Evolutionary conservation across 64 coral and sea anemone species (phyloP).

Genomic region (Platygyra sinensis): DNA sequence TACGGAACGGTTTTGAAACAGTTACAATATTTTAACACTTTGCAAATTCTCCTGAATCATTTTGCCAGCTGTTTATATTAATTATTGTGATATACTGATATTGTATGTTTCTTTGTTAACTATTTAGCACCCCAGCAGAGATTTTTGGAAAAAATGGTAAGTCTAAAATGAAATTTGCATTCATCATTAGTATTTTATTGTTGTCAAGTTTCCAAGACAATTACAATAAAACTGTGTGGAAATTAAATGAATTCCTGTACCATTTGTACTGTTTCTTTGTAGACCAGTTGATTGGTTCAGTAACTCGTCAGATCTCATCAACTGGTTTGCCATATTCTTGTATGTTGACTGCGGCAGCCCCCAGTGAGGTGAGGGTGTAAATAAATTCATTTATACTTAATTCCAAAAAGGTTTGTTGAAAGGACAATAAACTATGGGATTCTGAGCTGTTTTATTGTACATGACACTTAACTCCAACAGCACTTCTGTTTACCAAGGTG

Average conservation of each 20-base stretch:
- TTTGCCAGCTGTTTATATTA: not conserved
- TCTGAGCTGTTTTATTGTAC: no score
- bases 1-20: no score
- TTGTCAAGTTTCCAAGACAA: not conserved
- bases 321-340: constrained; percentile 64
- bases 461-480: no score
- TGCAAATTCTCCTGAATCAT: no score
- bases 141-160: constrained; percentile 31
- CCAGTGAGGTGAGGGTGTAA: constrained; percentile 55
- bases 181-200: not conserved
- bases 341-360: constrained; percentile 68
- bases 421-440: no score
- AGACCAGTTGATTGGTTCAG: constrained; percentile 73
- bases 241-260: not conserved
- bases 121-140: not conserved
- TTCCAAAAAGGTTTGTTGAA: no score
- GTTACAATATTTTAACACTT: no score
- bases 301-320: constrained; percentile 45
- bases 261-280: not conserved
- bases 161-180: not conserved
- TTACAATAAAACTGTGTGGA: not conserved
- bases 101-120: not conserved
- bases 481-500: no score
- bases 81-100: not conserved
- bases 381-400: no score